A percentile compares a stretch with the other conserved stretches of the same genome.
Conservation (phyloP, 2,888 invertebrate species). For the Dusona sp. region DNA sequence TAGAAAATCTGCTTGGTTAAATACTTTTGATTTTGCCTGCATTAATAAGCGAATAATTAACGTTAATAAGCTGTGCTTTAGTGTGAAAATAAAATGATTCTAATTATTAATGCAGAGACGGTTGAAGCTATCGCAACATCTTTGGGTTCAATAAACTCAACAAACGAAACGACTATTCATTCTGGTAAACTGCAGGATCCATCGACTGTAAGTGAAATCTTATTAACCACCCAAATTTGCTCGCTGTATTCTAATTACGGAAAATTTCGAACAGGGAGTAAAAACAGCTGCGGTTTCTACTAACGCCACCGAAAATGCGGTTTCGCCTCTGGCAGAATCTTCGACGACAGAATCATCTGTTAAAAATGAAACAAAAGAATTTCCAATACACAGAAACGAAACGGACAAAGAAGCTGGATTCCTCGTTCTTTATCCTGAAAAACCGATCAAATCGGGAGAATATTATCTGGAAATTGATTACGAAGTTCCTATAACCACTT, state of each 20-base stretch:
- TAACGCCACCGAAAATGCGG: neutral
- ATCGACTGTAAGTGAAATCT: neutral
- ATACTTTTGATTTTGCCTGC: neutral
- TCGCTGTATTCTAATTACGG: neutral
- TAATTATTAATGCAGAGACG: slow-evolving; percentile 26
- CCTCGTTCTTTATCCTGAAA: slow-evolving; percentile 73
- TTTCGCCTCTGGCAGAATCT: slow-evolving; percentile 7
- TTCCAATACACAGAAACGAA: slow-evolving; percentile 72
- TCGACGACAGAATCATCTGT: slow-evolving; percentile 24
- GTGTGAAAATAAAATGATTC: neutral
- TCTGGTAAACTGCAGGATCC: slow-evolving; percentile 13
- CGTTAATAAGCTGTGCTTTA: neutral
- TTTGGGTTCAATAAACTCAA: neutral
- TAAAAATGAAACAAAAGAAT: slow-evolving; percentile 60
- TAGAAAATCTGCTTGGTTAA: neutral
- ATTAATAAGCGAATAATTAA: too few species aligned
- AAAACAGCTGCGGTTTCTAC: neutral
- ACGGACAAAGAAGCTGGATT: slow-evolving; percentile 74
- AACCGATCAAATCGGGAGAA: slow-evolving; percentile 70
- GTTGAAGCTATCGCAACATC: neutral
- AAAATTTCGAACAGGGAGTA: slow-evolving; percentile 18
- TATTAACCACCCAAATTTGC: neutral
- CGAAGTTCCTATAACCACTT: slow-evolving; percentile 69
- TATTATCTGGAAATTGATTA: slow-evolving; percentile 79
- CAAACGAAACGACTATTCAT: neutral